A percentile compares a stretch with the other conserved stretches of the same genome.
These are phyloP conservation scores for Drosophila prosaltans DNA, from an alignment of 1,140 invertebrate species.

Conservation along the genomic window DNA sequence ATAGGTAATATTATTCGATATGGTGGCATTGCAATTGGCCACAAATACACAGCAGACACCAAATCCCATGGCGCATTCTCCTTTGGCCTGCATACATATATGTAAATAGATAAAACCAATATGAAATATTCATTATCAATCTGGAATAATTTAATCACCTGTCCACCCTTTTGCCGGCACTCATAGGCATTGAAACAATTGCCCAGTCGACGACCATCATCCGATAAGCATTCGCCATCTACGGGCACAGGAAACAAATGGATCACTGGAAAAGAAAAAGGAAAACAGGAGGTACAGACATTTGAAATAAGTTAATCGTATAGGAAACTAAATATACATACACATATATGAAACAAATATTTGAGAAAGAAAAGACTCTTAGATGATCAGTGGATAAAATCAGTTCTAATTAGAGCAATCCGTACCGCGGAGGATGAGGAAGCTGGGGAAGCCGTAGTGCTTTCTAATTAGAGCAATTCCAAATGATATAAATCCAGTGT, in stretches of 20 bases:
- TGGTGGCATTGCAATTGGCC: constrained; percentile 89
- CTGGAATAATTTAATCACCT: constrained; percentile 28
- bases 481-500: no score
- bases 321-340: no score
- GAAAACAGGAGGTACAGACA: no score
- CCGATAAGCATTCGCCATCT: constrained; percentile 89
- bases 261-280: constrained; percentile 49
- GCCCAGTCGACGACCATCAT: constrained; percentile 88
- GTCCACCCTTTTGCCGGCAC: constrained; percentile 90
- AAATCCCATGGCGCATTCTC: constrained; percentile 92
- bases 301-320: no score
- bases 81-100: constrained; percentile 84
- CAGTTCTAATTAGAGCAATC: no score
- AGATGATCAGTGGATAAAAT: no score
- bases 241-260: constrained; percentile 90
- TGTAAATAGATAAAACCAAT: neutral
- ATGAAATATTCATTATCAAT: no score
- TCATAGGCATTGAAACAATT: constrained; percentile 93
- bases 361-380: no score
- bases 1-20: constrained; percentile 92
- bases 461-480: no score
- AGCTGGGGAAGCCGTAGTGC: no score
- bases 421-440: no score
- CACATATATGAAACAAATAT: no score
- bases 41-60: constrained; percentile 95